Conservation (phyloP, 2,888 invertebrate genomes). For the Eupithecia exiguata region DNA sequence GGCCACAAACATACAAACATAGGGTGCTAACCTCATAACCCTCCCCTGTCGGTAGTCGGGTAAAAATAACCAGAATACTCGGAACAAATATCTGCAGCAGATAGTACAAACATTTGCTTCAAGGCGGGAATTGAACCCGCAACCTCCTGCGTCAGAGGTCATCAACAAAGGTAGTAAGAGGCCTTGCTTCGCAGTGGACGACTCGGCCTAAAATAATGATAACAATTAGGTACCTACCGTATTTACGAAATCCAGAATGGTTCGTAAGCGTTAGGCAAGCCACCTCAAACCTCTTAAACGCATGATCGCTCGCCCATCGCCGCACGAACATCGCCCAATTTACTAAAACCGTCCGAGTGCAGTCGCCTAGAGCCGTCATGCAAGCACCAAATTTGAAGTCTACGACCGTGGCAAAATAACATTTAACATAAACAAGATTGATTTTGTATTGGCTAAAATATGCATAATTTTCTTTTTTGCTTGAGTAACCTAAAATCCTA, state of each 20-base stretch:
- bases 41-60: too few relatives aligned
- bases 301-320: conserved; percentile 42
- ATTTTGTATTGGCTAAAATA: neutral
- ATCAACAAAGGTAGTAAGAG: neutral
- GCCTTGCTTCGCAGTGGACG: neutral
- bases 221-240: neutral
- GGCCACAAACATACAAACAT: too few relatives aligned
- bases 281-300: conserved; percentile 36
- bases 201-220: neutral
- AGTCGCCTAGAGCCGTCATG: conserved; percentile 39
- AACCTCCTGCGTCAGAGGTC: neutral
- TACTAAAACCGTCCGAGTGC: conserved; percentile 40
- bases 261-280: conserved; percentile 3
- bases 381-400: conserved; percentile 39
- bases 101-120: neutral
- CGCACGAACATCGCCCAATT: conserved; percentile 36
- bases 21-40: too few relatives aligned
- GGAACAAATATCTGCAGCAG: neutral
- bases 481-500: too few relatives aligned
- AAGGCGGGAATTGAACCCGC: neutral
- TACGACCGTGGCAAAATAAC: conserved; percentile 32
- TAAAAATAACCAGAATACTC: neutral
- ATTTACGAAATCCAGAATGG: neutral
- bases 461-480: too few relatives aligned
- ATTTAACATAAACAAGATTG: too few relatives aligned